Evolutionary conservation across 2,113 vertebrate genomes (phyloP), one percentile per base, ranked within the genome.

Genomic region (Motacilla alba): DNA sequence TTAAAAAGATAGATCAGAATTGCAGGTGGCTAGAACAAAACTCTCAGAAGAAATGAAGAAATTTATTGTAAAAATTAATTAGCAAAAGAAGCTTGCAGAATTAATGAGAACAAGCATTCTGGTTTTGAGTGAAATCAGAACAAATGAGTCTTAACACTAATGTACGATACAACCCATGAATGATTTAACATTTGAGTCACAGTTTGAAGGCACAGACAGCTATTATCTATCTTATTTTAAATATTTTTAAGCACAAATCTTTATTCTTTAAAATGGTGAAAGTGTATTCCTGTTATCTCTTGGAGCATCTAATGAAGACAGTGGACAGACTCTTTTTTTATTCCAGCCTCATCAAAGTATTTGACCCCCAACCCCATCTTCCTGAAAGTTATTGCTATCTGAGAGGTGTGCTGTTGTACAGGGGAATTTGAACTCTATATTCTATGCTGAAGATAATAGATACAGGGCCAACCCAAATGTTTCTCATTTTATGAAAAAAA

Each of bases 141-240:
- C 80, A 97, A 97, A 96, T 92, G 66, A 96, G 23, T 90, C 73
- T 96, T 89, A 96, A 72, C 83, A 35, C 31, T 69, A 82, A 81
- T 53, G 43, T 55, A 41, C 59, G 55, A 28, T 74, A 90, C 81
- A 88, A 62, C 66, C 37, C 58, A 79, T 94, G 79, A 93, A 96
- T 90, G 90, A 93, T 92, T 94, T 93, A 96, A 88, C 52, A 68
- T 66, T 78, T 83, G 56, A 90, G 31, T 92, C 73, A 58, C 28
- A 83, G 47, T 49, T 59, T 81, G 73, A 86, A 87, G 66, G 52
- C 56, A 43, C 22, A 68, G 47, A 31, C 68, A 77, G 47, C 47
- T 86, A 77, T 49, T 81, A 15, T 55, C 15, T 78, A 10, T n/a
- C 9, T 27, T 35, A 73, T 74, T 81, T 64, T 15, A 5, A 23